A percentile compares a stretch with the other conserved stretches of the same genome.
Evolutionary conservation across 2,113 vertebrate species (phyloP).

Genomic region (Clarias gariepinus): DNA sequence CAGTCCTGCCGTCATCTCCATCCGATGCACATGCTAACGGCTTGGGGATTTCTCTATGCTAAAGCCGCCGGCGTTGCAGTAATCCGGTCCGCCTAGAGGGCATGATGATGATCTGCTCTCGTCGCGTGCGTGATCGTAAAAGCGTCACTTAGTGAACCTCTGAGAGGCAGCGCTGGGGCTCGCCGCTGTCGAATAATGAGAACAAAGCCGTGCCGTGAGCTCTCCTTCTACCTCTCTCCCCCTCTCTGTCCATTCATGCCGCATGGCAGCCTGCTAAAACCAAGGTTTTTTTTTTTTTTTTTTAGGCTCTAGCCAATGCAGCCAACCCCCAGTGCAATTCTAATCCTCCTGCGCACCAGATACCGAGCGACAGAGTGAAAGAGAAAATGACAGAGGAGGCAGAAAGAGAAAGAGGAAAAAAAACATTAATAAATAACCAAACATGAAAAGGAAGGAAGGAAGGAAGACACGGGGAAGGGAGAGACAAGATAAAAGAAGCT

Average conservation of each 20-base stretch:
- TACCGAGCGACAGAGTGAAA: neutral
- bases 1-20: slow-evolving; percentile 19
- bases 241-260: slow-evolving; percentile 45
- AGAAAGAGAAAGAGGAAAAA: neutral
- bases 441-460: slow-evolving; percentile 2
- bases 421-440: neutral
- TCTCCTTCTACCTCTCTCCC: slow-evolving; percentile 25
- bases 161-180: neutral
- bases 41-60: slow-evolving; percentile 42
- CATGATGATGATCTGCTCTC: slow-evolving; percentile 1
- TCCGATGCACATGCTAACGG: neutral
- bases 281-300: slow-evolving; percentile 47
- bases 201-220: slow-evolving; percentile 46
- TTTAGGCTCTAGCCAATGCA: slow-evolving; percentile 29
- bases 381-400: slow-evolving; percentile 9
- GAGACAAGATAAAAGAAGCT: neutral
- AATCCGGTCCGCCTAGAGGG: slow-evolving; percentile 33
- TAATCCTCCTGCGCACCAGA: slow-evolving; percentile 43
- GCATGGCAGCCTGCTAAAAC: slow-evolving; percentile 57
- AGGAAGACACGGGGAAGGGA: neutral
- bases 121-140: neutral
- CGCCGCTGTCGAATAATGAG: slow-evolving; percentile 26
- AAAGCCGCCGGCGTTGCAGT: slow-evolving; percentile 38
- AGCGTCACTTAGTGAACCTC: neutral
- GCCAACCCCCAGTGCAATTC: slow-evolving; percentile 55